A percentile compares a stretch with the other conserved stretches of the same genome.
Conservation (phyloP, 2,888 invertebrate genomes). For the Acrocera orbiculus region DNA sequence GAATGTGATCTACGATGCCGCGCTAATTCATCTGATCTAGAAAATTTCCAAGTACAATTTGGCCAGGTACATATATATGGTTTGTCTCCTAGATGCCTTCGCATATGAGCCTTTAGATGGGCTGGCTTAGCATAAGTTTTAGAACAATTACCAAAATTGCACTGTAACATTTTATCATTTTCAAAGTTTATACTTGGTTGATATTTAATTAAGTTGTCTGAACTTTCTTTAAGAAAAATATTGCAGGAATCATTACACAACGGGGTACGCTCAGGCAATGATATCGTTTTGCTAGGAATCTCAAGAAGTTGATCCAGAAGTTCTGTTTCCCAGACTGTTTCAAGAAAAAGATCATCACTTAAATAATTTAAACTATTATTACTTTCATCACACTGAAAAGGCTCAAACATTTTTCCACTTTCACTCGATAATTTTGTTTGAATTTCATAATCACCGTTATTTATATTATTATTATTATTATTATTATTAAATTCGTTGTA, state of each 20-base stretch:
- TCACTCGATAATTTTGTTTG: constrained; percentile 6
- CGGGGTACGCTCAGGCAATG: constrained; percentile 36
- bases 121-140: constrained; percentile 81
- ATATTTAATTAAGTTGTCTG: constrained; percentile 23
- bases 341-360: background rate
- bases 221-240: constrained; percentile 33
- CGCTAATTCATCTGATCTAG: constrained; percentile 83
- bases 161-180: constrained; percentile 35
- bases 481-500: background rate
- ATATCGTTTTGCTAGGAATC: constrained; percentile 23
- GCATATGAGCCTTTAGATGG: constrained; percentile 72
- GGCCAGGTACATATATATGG: constrained; percentile 57
- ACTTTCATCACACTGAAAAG: constrained; percentile 8
- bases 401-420: constrained; percentile 9
- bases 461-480: background rate
- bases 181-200: constrained; percentile 3
- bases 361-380: constrained; percentile 10
- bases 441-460: constrained; percentile 2
- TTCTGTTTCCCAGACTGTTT: constrained; percentile 21
- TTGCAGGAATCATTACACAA: constrained; percentile 38
- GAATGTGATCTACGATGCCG: constrained; percentile 89
- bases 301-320: constrained; percentile 27
- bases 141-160: constrained; percentile 50
- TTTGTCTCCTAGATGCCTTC: constrained; percentile 66
- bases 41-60: constrained; percentile 83